These are phyloP conservation scores for Darevskia nairensis DNA, from an alignment of 2,797 vertebrate species.

Conservation along the genomic window DNA sequence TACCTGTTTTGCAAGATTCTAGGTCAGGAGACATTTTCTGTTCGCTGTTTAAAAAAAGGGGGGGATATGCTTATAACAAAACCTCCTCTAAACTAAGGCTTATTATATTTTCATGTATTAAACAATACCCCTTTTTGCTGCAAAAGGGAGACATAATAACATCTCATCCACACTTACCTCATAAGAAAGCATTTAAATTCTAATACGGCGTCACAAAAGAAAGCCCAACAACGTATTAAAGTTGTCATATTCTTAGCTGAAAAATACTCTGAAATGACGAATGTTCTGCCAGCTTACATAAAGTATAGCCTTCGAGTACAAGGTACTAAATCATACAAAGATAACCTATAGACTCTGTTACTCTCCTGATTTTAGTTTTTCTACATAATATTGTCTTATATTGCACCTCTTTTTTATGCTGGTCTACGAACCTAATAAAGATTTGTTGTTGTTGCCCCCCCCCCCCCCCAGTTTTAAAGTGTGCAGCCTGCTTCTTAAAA, in stretches of 20 bases:
- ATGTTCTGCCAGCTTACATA: neutral
- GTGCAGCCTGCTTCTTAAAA: neutral
- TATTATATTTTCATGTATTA: neutral
- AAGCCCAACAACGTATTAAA: neutral
- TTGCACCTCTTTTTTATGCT: neutral
- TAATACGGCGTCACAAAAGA: neutral
- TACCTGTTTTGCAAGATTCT: constrained; percentile 54
- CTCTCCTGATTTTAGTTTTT: neutral
- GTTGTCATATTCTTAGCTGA: neutral
- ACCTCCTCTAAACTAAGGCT: neutral
- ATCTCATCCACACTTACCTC: neutral
- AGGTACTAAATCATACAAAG: neutral
- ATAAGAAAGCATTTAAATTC: neutral
- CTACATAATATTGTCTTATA: neutral
- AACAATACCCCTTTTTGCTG: neutral
- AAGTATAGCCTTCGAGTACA: neutral
- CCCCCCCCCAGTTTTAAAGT: neutral
- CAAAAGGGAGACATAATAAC: neutral
- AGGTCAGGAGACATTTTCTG: constrained; percentile 24
- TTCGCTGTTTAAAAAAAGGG: constrained; percentile 33
- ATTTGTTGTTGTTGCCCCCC: no score
- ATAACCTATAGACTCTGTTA: constrained; percentile 1
- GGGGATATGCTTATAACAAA: constrained; percentile 25
- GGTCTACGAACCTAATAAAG: no score
- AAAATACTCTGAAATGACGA: neutral